A percentile compares a stretch with the other conserved stretches of the same genome.
Conservation (phyloP, 2,113 vertebrate species). For the Cyrtonyx montezumae region DNA sequence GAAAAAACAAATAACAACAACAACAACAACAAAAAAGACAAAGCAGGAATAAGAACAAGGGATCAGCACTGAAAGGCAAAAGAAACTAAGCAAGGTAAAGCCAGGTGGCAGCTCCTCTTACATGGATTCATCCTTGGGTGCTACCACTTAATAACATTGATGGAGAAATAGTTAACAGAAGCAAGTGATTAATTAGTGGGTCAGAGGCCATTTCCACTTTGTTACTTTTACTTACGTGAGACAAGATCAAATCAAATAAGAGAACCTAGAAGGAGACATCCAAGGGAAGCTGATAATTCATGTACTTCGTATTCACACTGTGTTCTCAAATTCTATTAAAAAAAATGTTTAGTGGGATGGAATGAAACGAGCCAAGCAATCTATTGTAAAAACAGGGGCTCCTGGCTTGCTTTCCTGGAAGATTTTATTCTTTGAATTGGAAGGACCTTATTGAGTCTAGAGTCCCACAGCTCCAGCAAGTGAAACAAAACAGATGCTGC, state of each 20-base stretch:
- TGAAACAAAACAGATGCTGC: constrained; percentile 26
- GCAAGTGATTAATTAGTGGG: constrained; percentile 46
- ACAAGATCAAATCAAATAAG: constrained; percentile 41
- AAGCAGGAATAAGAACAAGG: background rate
- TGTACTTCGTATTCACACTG: background rate
- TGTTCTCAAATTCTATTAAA: background rate
- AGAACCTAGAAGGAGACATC: constrained; percentile 1
- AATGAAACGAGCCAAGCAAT: background rate
- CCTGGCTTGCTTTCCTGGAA: background rate
- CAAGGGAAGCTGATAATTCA: background rate
- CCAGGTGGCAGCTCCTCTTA: constrained; percentile 28
- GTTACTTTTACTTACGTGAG: constrained; percentile 39
- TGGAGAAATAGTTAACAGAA: background rate
- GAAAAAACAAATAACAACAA: background rate
- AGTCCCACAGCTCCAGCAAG: background rate
- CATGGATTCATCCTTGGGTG: background rate
- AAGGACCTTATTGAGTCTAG: constrained; percentile 16
- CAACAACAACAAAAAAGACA: no score
- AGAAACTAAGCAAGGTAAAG: background rate
- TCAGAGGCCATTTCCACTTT: constrained; percentile 32
- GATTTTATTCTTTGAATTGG: constrained; percentile 31
- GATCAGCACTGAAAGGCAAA: background rate
- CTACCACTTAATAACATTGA: constrained; percentile 33
- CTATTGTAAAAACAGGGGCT: constrained; percentile 16
- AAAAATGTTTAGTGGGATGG: background rate